Evolutionary conservation across 37 sponge, comb jelly and placozoan species (phyloP).

Genomic region (Cliona cf. orientalis): DNA sequence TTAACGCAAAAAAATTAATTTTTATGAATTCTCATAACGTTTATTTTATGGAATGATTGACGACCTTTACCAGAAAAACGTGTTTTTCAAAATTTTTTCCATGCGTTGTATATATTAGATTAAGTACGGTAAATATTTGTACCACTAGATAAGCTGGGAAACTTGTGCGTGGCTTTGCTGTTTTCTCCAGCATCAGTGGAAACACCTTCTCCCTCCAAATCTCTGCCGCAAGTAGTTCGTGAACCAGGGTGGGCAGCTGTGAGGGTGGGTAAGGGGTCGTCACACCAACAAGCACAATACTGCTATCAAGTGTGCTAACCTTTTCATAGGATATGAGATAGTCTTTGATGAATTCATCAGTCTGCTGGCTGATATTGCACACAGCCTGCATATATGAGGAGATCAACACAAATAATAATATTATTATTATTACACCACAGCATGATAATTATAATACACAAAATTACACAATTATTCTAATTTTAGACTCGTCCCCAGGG

Average conservation of each 20-base stretch:
- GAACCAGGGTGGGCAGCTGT: constrained; percentile 65
- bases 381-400: constrained; percentile 44
- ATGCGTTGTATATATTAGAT: too few species aligned
- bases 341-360: constrained; percentile 85
- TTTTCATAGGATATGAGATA: constrained; percentile 75
- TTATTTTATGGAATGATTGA: too few species aligned
- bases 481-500: neutral
- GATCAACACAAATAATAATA: neutral
- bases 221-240: constrained; percentile 69
- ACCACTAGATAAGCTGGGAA: constrained; percentile 83
- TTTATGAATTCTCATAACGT: too few species aligned
- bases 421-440: neutral
- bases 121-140: too few species aligned
- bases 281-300: neutral
- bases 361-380: constrained; percentile 57
- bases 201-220: constrained; percentile 87
- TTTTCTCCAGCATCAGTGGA: constrained; percentile 46
- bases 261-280: neutral
- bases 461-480: too few species aligned
- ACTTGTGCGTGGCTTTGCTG: constrained; percentile 29
- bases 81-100: too few species aligned
- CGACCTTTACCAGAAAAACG: too few species aligned
- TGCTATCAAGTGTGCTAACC: constrained; percentile 31
- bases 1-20: too few species aligned
- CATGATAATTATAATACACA: neutral